Evolutionary conservation across 2,113 vertebrate genomes (phyloP), one percentile per base, ranked within the genome.

Genomic region (Ovis canadensis): DNA sequence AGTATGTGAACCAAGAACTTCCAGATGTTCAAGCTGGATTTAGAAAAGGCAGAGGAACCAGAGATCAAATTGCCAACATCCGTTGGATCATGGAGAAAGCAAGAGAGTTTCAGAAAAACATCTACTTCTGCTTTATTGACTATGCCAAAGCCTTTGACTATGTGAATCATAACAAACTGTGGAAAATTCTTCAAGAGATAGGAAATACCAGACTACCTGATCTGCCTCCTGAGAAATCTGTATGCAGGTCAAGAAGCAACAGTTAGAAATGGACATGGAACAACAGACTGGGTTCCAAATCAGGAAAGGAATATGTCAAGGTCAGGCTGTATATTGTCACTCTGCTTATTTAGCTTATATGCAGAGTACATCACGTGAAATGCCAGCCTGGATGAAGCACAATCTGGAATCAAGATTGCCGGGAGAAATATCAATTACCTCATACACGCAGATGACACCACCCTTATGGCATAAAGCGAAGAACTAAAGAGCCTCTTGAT

Each of bases 71-170:
- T 71, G 9, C n/a, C 64, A 71, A 23, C 67, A 40, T 71, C 19
- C 0, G 0, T 11, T 12, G 67, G n/a, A 36, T 71, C n/a, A 71
- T 23, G 2, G 0, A 71, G 21, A 36, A 71, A 71, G n/a, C 19
- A 11, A 71, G n/a, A 36, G n/a, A 40, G n/a, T 71, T 71, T 10
- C 19, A 71, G 67, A 71, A 40, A 40, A 71, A 40, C n/a, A 40
- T 12, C 67, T 71, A 21, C 4, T 36, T 71, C 64, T 71, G 67
- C 67, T 40, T 71, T 71, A 71, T 40, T 71, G 67, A 71, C 67
- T 71, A 36, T 40, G n/a, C 67, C 19, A 71, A 71, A 71, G 67
- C 19, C n/a, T 71, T 36, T 21, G n/a, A 71, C 19, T 36, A 1
- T 12, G 67, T 71, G 19, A 21, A 71, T 36, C 67, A 71, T 21